Evolutionary conservation across 2,797 vertebrate species (phyloP).

Genomic region (Sylvia borin): DNA sequence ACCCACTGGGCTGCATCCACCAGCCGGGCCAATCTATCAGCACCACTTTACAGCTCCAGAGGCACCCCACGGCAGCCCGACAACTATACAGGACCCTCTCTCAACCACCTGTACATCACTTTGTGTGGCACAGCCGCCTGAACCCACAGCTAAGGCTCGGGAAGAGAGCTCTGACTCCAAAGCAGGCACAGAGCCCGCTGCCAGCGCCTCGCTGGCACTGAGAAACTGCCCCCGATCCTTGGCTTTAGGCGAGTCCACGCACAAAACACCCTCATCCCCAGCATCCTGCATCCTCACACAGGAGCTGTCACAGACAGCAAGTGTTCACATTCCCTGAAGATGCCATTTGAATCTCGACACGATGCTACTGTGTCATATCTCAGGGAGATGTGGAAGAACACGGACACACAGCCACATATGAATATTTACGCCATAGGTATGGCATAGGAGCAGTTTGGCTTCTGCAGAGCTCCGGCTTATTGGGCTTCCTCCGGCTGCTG

Average conservation of each 20-base stretch:
- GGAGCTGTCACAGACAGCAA: background rate
- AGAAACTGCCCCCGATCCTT: background rate
- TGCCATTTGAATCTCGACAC: background rate
- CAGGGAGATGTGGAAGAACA: background rate
- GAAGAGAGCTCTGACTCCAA: background rate
- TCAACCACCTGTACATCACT: background rate
- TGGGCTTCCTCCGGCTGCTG: conserved; percentile 17
- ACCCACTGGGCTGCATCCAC: background rate
- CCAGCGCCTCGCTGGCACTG: background rate
- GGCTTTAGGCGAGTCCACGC: background rate
- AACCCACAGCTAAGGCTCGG: background rate
- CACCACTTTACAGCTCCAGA: background rate
- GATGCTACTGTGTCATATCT: background rate
- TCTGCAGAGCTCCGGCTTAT: background rate
- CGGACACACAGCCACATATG: background rate
- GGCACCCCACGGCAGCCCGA: background rate
- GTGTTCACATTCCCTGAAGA: background rate
- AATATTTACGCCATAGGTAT: background rate
- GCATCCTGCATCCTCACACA: fast-evolving
- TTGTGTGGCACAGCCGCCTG: fast-evolving
- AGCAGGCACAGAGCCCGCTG: background rate
- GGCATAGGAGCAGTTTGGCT: background rate
- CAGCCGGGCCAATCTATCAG: fast-evolving
- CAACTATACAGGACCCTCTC: background rate
- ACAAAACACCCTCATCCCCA: background rate